Conservation (phyloP, 2,888 invertebrate species). For the Teleiodes luculella region DNA sequence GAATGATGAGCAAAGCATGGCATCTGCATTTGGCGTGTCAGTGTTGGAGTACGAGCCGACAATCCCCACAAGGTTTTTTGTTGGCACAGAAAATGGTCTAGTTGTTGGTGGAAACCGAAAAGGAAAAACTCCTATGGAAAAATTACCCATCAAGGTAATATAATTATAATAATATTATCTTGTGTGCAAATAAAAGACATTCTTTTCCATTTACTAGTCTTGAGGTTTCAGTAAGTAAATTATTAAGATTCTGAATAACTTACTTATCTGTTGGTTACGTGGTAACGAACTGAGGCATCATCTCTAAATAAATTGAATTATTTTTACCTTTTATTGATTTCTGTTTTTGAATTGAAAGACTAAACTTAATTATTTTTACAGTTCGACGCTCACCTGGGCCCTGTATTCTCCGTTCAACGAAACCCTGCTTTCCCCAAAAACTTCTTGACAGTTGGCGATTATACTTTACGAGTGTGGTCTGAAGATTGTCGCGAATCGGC, state of each 20-base stretch:
- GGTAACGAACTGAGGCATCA: background rate
- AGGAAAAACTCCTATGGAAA: slow-evolving; percentile 82
- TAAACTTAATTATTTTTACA: slow-evolving; percentile 25
- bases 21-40: slow-evolving; percentile 78
- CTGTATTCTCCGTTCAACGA: slow-evolving; percentile 90
- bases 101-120: slow-evolving; percentile 84
- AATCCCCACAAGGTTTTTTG: slow-evolving; percentile 86
- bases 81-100: slow-evolving; percentile 82
- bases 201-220: no score
- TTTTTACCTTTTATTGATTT: background rate
- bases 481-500: slow-evolving; percentile 96
- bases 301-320: background rate
- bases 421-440: slow-evolving; percentile 96
- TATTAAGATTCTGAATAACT: no score
- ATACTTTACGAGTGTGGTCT: slow-evolving; percentile 95
- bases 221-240: no score
- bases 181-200: no score
- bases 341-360: background rate
- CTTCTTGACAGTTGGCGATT: slow-evolving; percentile 95
- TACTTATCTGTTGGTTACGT: background rate
- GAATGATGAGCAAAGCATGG: slow-evolving; percentile 72
- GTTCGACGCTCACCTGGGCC: slow-evolving; percentile 86
- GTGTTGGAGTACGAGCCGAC: slow-evolving; percentile 85
- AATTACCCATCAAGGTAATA: slow-evolving; percentile 77
- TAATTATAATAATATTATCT: background rate